Conservation (phyloP, 1,140 invertebrate species). For the Drosophila obscura region DNA sequence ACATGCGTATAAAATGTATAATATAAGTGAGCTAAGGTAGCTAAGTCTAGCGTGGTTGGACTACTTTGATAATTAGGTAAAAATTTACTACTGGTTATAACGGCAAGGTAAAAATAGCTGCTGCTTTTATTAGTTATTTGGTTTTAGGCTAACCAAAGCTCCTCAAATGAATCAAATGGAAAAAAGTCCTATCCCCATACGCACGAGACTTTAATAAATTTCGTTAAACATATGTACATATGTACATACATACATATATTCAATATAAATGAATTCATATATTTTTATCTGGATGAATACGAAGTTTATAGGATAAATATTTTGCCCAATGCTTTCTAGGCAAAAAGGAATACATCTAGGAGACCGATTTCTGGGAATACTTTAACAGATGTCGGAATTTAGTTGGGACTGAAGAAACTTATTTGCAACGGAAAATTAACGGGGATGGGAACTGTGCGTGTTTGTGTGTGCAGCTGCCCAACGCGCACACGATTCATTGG, state of each 20-base stretch:
- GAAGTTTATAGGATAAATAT: no score
- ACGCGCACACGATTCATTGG: constrained; percentile 46
- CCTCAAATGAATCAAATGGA: no score
- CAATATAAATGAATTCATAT: no score
- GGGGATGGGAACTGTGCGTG: constrained; percentile 8
- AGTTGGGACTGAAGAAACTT: constrained; percentile 39
- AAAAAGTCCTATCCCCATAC: background rate
- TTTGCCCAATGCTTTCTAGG: background rate
- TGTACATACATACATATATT: no score
- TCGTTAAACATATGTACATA: no score
- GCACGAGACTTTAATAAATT: no score
- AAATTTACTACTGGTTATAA: constrained; percentile 39
- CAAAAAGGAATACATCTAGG: constrained; percentile 10
- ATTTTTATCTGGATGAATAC: no score
- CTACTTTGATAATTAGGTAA: constrained; percentile 50
- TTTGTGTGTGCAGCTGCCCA: background rate
- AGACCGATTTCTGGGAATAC: constrained; percentile 16
- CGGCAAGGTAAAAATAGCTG: constrained; percentile 34
- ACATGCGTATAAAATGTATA: constrained; percentile 34
- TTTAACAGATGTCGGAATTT: constrained; percentile 58
- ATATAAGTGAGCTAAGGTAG: constrained; percentile 24
- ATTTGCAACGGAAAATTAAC: constrained; percentile 28
- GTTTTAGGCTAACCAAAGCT: constrained; percentile 6
- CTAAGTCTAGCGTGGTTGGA: constrained; percentile 16
- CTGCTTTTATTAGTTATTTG: constrained; percentile 26